Conservation (phyloP, 2,113 vertebrate genomes). For the Carollia perspicillata region DNA sequence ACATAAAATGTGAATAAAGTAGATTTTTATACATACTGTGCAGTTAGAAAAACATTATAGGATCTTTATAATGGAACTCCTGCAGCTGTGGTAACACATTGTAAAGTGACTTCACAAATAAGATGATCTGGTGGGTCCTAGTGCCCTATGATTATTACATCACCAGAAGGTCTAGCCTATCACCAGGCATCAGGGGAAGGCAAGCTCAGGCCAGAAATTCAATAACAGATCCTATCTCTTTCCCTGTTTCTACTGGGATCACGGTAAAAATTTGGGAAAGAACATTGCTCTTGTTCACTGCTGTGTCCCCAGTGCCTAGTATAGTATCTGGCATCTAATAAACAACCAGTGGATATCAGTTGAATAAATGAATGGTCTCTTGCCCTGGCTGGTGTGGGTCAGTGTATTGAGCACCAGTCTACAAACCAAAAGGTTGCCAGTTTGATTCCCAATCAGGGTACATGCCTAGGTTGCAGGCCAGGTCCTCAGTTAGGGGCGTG, state of each 20-base stretch:
- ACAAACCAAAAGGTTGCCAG: too few relatives aligned
- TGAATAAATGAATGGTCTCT: constrained; percentile 19
- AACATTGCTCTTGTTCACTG: not conserved
- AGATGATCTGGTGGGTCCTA: not conserved
- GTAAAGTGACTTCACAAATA: not conserved
- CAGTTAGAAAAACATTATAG: not conserved
- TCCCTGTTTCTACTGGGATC: not conserved
- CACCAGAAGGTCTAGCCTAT: not conserved
- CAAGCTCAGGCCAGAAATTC: constrained; percentile 18
- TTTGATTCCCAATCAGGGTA: too few relatives aligned
- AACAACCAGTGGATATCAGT: not conserved
- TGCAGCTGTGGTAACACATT: not conserved
- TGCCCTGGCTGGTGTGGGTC: too few relatives aligned
- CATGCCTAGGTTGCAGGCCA: too few relatives aligned
- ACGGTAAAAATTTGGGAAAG: not conserved
- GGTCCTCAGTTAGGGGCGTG: too few relatives aligned
- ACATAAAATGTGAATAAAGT: not conserved
- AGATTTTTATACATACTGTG: constrained; percentile 9
- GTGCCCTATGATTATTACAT: not conserved
- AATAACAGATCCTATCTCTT: not conserved
- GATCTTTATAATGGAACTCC: not conserved
- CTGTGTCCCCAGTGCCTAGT: not conserved
- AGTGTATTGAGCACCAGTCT: too few relatives aligned
- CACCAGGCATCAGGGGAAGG: not conserved
- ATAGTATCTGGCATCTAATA: not conserved